Evolutionary conservation across 2,113 vertebrate genomes (phyloP), one percentile per base, ranked within the genome.

Genomic region (Sterna hirundo): DNA sequence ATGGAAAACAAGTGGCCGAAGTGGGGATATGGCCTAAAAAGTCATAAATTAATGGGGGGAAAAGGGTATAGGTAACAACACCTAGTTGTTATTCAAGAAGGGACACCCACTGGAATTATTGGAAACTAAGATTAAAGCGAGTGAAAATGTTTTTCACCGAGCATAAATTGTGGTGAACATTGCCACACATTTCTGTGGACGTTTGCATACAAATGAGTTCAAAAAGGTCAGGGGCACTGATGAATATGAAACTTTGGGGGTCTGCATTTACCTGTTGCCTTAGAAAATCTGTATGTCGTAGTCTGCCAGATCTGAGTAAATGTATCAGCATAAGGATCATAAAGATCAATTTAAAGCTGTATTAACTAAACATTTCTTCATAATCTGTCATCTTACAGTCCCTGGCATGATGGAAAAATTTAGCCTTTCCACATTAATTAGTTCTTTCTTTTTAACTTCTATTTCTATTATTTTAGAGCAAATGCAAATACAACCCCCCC

Each of bases 1-100:
- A 58, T 9, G 26, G 25, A 83, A 79, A 83, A 30, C 12, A 81
- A n/a, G 30, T 75, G 36, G 15, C 11, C 44, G 15, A 80, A 75
- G 6, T 81, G 22, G 16, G 64, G 6, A 1, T 47, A 69, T 52
- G 20, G 11, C 18, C n/a, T 81, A 57, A 87, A 60, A 82, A 36
- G 32, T 18, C 15, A 34, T 34, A 11, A 52, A 20, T 68, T 51
- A 61, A 17, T 21, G 6, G 3, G 3, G 2, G 11, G 4, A 1
- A 47, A 69, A 36, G 5, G 2, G 4, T 26, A 75, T 42, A 78
- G 19, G 10, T 26, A 36, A 46, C 7, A 66, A 62, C 9, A 27
- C 4, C 5, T 81, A 21, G 7, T 40, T 70, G 34, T 54, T 91
- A 47, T 11, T 21, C 6, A 54, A 40, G 46, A 94, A 22, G 11